Conservation (phyloP, 1,140 invertebrate species). For the Drosophila tropicalis region DNA sequence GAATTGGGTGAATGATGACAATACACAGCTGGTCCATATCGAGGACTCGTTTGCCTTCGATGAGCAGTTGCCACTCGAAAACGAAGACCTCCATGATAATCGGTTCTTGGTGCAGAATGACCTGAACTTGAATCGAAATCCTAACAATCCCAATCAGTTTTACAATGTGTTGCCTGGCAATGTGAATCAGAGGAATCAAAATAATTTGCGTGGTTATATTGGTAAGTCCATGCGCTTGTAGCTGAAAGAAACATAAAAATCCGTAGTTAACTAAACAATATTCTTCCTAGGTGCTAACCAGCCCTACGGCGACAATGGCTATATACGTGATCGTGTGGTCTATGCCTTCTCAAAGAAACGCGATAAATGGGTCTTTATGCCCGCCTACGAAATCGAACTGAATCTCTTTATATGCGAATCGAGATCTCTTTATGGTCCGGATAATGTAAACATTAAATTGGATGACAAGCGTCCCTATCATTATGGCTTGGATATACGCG, state of each 20-base stretch:
- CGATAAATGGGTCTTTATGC: slow-evolving; percentile 92
- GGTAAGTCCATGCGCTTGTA: slow-evolving; percentile 31
- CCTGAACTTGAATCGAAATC: slow-evolving; percentile 66
- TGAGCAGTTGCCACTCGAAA: slow-evolving; percentile 67
- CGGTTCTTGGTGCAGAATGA: slow-evolving; percentile 75
- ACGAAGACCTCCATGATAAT: slow-evolving; percentile 78
- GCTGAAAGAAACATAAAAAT: not conserved
- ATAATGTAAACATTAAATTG: slow-evolving; percentile 83
- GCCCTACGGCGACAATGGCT: slow-evolving; percentile 69
- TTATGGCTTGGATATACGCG: slow-evolving; percentile 90
- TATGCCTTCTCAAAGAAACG: slow-evolving; percentile 89
- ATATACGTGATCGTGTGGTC: slow-evolving; percentile 84
- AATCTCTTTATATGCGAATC: slow-evolving; percentile 96
- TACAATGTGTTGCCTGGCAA: slow-evolving; percentile 83
- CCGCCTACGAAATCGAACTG: slow-evolving; percentile 89
- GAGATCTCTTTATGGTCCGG: slow-evolving; percentile 87
- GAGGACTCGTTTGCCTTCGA: slow-evolving; percentile 91
- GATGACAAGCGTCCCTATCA: slow-evolving; percentile 92
- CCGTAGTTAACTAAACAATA: not conserved
- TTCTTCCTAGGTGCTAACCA: slow-evolving; percentile 57
- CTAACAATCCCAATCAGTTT: slow-evolving; percentile 69
- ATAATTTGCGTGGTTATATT: slow-evolving; percentile 71
- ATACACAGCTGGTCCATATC: slow-evolving; percentile 89
- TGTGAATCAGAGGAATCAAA: slow-evolving; percentile 73
- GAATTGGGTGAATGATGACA: slow-evolving; percentile 94